These are phyloP conservation scores for Eupeodes latifasciatus DNA, from an alignment of 2,888 invertebrate genomes.

Conservation along the genomic window DNA sequence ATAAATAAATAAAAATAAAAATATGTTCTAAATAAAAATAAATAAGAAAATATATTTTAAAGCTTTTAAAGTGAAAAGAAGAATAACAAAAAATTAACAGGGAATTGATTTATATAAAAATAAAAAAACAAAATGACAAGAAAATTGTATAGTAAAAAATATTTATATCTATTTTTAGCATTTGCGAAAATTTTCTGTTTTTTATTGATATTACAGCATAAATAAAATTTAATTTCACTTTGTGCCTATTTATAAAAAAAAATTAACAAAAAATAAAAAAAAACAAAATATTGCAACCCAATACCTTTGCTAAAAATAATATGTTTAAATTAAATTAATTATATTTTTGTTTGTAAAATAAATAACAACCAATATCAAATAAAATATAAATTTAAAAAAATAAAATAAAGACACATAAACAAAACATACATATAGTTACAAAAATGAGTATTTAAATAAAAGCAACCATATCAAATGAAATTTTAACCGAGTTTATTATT, in stretches of 20 bases:
- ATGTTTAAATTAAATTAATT: constrained; percentile 47
- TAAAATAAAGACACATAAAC: constrained; percentile 35
- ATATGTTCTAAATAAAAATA: too few species aligned
- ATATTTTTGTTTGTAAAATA: constrained; percentile 37
- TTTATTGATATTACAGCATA: constrained; percentile 67
- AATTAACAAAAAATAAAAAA: not conserved
- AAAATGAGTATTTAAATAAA: constrained; percentile 30
- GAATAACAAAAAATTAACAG: constrained; percentile 55
- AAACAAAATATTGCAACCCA: constrained; percentile 40
- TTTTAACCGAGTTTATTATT: constrained; percentile 33
- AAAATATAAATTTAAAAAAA: not conserved
- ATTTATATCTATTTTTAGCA: constrained; percentile 55
- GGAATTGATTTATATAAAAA: constrained; percentile 70
- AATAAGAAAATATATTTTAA: not conserved
- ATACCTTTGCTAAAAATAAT: constrained; percentile 54
- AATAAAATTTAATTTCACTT: constrained; percentile 76
- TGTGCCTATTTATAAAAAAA: constrained; percentile 71
- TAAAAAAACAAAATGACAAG: constrained; percentile 15
- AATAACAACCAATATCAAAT: constrained; percentile 18
- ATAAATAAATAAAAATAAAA: too few species aligned
- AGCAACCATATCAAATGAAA: constrained; percentile 70
- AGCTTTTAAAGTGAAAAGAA: constrained; percentile 44
- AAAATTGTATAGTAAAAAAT: constrained; percentile 17
- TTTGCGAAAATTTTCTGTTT: constrained; percentile 63
- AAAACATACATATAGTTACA: constrained; percentile 50